Percentiles rank a stretch among this genome's conserved stretches.
Evolutionary conservation across 2,113 vertebrate genomes (phyloP).

Genomic region (Oryzias curvinotus): DNA sequence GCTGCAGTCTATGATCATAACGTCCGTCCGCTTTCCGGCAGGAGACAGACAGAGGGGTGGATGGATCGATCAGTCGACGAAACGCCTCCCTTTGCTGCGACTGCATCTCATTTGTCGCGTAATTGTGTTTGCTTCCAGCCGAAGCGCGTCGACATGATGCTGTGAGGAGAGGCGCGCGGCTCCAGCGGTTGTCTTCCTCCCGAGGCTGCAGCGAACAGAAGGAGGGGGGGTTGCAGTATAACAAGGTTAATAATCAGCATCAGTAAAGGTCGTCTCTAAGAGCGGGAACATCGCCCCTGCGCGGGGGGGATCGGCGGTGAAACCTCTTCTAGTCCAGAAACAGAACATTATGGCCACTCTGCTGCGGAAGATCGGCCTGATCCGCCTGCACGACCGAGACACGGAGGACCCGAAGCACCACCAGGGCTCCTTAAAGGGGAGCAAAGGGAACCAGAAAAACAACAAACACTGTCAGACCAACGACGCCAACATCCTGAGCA

Average conservation of each 20-base stretch:
- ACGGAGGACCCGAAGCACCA: slow-evolving; percentile 97
- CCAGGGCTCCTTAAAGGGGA: slow-evolving; percentile 88
- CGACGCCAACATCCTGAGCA: slow-evolving; percentile 82
- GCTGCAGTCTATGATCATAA: slow-evolving; percentile 44
- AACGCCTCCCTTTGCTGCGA: no score
- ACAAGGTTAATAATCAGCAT: slow-evolving; percentile 51
- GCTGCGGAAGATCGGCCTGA: slow-evolving; percentile 96
- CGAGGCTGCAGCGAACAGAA: slow-evolving; percentile 72
- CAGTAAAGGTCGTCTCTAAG: slow-evolving; percentile 48
- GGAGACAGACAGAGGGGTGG: background rate
- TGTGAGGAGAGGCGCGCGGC: slow-evolving; percentile 61
- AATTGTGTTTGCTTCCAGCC: slow-evolving; percentile 17
- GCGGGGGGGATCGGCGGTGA: slow-evolving; percentile 56
- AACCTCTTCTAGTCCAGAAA: slow-evolving; percentile 29
- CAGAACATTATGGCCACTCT: slow-evolving; percentile 88
- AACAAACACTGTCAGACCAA: slow-evolving; percentile 84
- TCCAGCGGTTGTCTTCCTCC: slow-evolving; percentile 57
- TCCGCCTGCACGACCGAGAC: slow-evolving; percentile 95
- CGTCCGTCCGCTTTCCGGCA: slow-evolving; percentile 21
- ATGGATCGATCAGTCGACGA: background rate
- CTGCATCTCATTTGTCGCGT: background rate
- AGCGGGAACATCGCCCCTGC: slow-evolving; percentile 56
- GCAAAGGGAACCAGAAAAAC: slow-evolving; percentile 87
- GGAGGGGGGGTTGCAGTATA: slow-evolving; percentile 63
- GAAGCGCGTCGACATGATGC: slow-evolving; percentile 62